Base-by-base conservation (phyloP, 2,797 vertebrate species). In the Sebastes vulpes region DNA sequence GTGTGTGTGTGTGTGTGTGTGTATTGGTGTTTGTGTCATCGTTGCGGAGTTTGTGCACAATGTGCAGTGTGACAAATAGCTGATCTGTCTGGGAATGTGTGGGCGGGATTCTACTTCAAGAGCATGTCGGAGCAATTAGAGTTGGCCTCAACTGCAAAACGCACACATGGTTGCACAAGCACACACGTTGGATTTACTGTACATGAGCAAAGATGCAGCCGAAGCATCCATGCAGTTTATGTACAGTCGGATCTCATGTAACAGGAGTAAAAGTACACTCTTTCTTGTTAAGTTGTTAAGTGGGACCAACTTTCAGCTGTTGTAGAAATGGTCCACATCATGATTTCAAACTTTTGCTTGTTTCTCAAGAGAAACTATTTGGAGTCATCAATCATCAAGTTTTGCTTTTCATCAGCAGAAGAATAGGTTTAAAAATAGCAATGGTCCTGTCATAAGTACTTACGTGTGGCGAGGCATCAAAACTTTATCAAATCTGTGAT, bases 101-200 rank as follows among this genome's bases (percentile, higher is more conserved):
- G 90, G 93, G 94, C 58, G 92, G 90, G 92, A 94, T 93, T 93
- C 94, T 95, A 95, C 93, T 95, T 95, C 94, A 95, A 93, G 90
- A 93, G 91, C 89, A 89, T 91, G 89, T 93, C 84, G 54, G 87
- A 93, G 91, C 89, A 93, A 93, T 95, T 95, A 93, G 86, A 91
- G 91, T 91, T 90, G 86, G 87, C 79, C 90, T 72, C 74, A 81
- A 91, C 88, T 85, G 83, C 79, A 86, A 79, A 46, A 87, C 67
- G 70, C 70, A 88, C 84, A 83, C 81, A 75, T 14, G 53, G 59
- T 16, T 82, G 68, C 77, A 76, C 60, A 48, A 69, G 38, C 42
- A 50, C 79, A 72, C 81, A 81, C 73, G 58, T 85, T 70, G 65
- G 77, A 86, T 74, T 81, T 82, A 11, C 31, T 32, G 31, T 32